These are phyloP conservation scores for Festucalex cinctus DNA, from an alignment of 2,113 vertebrate species.

Conservation along the genomic window DNA sequence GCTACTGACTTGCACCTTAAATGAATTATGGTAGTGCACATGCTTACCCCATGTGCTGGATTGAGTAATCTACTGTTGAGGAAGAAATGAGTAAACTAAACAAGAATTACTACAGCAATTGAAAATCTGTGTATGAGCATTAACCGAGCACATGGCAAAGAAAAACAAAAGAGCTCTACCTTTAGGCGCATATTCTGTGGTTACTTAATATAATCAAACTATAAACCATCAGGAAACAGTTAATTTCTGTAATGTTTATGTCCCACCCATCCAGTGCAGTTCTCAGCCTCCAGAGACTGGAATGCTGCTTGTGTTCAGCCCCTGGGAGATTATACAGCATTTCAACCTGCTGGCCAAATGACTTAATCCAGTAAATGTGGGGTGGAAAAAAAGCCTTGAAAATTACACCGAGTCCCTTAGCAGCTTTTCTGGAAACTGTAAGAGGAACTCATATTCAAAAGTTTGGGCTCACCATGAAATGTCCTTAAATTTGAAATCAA, in stretches of 20 bases:
- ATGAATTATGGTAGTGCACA: constrained; percentile 30
- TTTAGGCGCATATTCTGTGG: constrained; percentile 1
- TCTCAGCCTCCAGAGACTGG: constrained; percentile 19
- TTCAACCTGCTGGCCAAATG: constrained; percentile 34
- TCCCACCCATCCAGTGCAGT: constrained; percentile 26
- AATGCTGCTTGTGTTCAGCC: constrained; percentile 32
- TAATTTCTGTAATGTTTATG: constrained; percentile 27
- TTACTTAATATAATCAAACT: constrained; percentile 18
- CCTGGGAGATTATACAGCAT: constrained; percentile 29
- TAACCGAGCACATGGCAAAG: constrained; percentile 15
- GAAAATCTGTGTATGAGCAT: constrained; percentile 5
- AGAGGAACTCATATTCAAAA: neutral
- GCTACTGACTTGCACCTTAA: constrained; percentile 30
- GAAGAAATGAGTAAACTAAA: constrained; percentile 24
- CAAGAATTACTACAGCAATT: no score
- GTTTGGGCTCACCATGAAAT: no score
- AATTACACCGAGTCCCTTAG: constrained; percentile 18
- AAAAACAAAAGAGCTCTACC: constrained; percentile 3
- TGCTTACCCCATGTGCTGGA: constrained; percentile 12
- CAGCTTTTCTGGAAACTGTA: constrained; percentile 8
- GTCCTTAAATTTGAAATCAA: no score
- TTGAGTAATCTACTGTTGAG: constrained; percentile 29
- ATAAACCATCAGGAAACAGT: constrained; percentile 16
- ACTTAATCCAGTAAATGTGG: constrained; percentile 40
- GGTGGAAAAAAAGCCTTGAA: constrained; percentile 13